phyloP scores from a whole-genome alignment of 1,140 invertebrate genomes.

The Zaprionus africanus region DNA sequence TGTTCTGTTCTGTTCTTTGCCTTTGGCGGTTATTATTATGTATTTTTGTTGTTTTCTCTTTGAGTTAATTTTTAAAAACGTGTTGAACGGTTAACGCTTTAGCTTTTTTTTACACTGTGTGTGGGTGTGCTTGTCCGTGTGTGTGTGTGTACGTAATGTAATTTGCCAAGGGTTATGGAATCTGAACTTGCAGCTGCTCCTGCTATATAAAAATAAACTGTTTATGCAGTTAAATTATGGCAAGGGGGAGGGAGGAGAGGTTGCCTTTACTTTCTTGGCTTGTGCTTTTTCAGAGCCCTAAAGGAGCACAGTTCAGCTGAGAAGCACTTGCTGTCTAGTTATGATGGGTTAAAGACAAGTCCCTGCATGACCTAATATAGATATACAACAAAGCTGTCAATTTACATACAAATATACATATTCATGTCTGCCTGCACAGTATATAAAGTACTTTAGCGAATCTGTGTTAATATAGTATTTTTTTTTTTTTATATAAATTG shows the following conservation, averaged over 20 bases:
- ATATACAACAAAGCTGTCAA: background rate
- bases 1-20: conserved; percentile 1
- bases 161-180: conserved; percentile 64
- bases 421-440: background rate
- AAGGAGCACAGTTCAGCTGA: background rate
- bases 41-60: conserved; percentile 51
- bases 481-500: conserved; percentile 50
- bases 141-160: conserved; percentile 61
- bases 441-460: background rate
- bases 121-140: conserved; percentile 16
- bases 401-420: conserved; percentile 5
- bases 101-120: conserved; percentile 37
- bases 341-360: background rate
- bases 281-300: conserved; percentile 27
- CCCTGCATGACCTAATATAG: conserved; percentile 40
- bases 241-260: background rate
- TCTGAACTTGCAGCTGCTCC: conserved; percentile 73
- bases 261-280: conserved; percentile 33
- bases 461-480: conserved; percentile 23
- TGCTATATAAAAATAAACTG: conserved; percentile 72
- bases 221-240: conserved; percentile 68
- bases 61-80: conserved; percentile 65
- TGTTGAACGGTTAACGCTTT: conserved; percentile 61
- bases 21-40: conserved; percentile 59
- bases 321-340: too few relatives aligned